Base-by-base conservation (phyloP, 2,888 invertebrate genomes). In the Sceliomorpha sp. region DNA sequence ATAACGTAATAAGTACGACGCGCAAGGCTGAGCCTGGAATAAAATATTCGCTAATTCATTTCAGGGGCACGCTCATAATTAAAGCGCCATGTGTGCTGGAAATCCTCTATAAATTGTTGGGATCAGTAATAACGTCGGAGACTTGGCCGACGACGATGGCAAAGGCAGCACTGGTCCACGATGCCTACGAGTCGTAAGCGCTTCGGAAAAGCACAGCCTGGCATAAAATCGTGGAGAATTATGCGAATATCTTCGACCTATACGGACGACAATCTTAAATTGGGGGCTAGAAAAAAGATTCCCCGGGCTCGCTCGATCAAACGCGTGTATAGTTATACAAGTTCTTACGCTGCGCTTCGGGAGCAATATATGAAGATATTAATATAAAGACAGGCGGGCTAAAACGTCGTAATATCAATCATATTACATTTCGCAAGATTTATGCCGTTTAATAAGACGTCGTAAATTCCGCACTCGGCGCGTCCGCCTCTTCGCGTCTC, bases 61-160 rank as follows among this genome's bases (percentile, higher is more conserved):
- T 81, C 76, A 70, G 71, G 73, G 67, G 59, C 63, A 62, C 76
- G 77, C 81, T 82, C 84, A 85, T 86, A 86, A 86, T 86, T 86
- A 86, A 86, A 86, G 86, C 83, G 74, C 86, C 86, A 85, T 80
- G 84, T 86, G 86, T 84, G 84, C 80, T 73, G 76, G 79, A 82
- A 81, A 77, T 82, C 79, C 73, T 63, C 77, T 55, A 85, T 86
- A 86, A 86, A 86, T 86, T 84, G 82, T 76, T 69, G 68, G 82
- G 82, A 86, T 86, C 86, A 85, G 86, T 83, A 86, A 86, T 86
- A 86, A 86, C 82, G 85, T 80, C 78, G 80, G 80, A 76, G 79
- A 80, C 81, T 79, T 77, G 80, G 78, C 79, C 73, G 78, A 72
- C 76, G 77, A 70, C 73, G 77, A 77, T 75, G 75, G 70, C 56